Evolutionary conservation across 2,888 invertebrate species (phyloP).

Genomic region (Mystacides longicornis): DNA sequence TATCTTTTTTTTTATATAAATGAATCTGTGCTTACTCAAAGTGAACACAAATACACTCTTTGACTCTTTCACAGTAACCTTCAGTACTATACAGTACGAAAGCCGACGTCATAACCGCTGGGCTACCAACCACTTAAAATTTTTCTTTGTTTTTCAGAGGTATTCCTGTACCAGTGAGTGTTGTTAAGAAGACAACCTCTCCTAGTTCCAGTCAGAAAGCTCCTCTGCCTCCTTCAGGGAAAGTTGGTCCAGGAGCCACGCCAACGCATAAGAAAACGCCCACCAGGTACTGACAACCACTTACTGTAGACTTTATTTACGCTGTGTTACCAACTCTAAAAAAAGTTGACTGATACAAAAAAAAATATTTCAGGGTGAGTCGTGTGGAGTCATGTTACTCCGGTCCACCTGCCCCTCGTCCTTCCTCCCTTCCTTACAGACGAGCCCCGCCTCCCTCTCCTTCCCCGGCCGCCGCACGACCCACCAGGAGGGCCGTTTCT

Average conservation of each 20-base stretch:
- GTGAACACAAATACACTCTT: too few species aligned
- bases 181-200: constrained; percentile 32
- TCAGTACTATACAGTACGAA: too few species aligned
- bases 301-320: not conserved
- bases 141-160: constrained; percentile 11
- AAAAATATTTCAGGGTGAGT: constrained; percentile 38
- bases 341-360: not conserved
- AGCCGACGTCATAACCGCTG: too few species aligned
- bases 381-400: constrained; percentile 50
- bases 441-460: constrained; percentile 42
- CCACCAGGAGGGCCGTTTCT: constrained; percentile 58
- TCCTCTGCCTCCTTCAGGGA: constrained; percentile 47
- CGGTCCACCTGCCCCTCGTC: constrained; percentile 46
- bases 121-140: too few species aligned
- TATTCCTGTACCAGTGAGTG: constrained; percentile 21
- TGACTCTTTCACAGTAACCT: too few species aligned
- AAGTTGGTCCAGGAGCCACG: constrained; percentile 35
- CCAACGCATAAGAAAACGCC: constrained; percentile 31
- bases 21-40: too few species aligned
- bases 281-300: constrained; percentile 14
- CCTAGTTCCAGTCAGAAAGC: constrained; percentile 28
- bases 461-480: constrained; percentile 41
- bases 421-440: constrained; percentile 65
- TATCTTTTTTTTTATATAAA: too few species aligned
- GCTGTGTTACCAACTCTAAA: not conserved